Evolutionary conservation across 2,113 vertebrate genomes (phyloP).

Genomic region (Tringa solitaria): DNA sequence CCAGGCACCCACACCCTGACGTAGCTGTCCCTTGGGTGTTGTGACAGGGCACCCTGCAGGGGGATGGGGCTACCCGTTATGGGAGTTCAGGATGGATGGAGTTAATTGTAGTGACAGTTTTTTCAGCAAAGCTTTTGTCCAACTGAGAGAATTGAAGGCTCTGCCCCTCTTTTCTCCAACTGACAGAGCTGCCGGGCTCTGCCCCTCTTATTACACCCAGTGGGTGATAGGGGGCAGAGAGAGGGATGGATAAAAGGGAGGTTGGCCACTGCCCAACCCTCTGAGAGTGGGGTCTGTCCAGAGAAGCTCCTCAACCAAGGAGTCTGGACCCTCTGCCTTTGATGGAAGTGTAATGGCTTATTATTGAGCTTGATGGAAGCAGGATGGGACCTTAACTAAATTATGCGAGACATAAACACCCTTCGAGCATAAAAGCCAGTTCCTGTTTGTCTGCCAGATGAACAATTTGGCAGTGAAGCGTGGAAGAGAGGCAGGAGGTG

Average conservation of each 20-base stretch:
- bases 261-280: neutral
- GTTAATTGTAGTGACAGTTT: neutral
- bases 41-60: neutral
- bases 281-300: neutral
- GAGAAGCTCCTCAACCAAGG: neutral
- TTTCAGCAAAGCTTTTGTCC: neutral
- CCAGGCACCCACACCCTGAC: accelerated
- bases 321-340: neutral
- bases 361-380: neutral
- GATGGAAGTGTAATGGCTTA: neutral
- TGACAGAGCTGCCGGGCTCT: neutral
- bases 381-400: neutral
- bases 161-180: neutral
- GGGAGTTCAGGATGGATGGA: neutral
- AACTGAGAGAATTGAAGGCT: neutral
- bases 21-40: neutral
- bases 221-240: neutral
- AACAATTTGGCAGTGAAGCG: neutral
- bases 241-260: neutral
- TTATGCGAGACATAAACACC: constrained; percentile 16
- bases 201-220: neutral
- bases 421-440: constrained; percentile 9
- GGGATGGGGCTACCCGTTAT: neutral
- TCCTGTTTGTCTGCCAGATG: constrained; percentile 18
- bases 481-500: neutral